These are phyloP conservation scores for Myodes glareolus DNA, from an alignment of 2,113 vertebrate genomes.

Conservation along the genomic window DNA sequence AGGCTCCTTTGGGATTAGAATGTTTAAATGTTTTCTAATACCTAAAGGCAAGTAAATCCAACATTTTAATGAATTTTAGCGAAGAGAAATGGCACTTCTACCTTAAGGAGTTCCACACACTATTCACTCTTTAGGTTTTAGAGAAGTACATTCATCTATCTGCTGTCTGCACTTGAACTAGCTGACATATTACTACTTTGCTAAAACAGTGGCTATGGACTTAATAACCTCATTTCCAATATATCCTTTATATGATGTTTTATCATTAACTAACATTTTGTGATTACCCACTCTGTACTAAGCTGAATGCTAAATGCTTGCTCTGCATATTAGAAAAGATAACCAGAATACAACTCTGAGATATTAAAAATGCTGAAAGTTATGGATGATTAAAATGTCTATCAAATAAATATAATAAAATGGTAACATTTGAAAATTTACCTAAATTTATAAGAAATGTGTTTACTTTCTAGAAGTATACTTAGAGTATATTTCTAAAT, in stretches of 20 bases:
- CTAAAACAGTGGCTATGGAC: accelerated
- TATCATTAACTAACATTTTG: no score
- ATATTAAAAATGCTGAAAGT: not conserved
- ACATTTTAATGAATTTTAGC: not conserved
- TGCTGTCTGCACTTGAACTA: not conserved
- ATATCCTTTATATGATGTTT: accelerated
- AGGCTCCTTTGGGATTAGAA: not conserved
- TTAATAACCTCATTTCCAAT: not conserved
- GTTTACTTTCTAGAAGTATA: not conserved
- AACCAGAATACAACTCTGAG: not conserved
- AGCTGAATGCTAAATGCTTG: no score
- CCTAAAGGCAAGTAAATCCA: not conserved
- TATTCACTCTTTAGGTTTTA: not conserved
- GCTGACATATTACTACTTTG: not conserved
- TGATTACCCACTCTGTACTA: not conserved
- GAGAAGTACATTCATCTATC: not conserved
- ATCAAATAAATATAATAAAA: not conserved
- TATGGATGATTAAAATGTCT: not conserved
- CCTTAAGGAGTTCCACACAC: not conserved
- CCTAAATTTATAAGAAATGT: not conserved
- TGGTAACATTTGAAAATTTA: not conserved
- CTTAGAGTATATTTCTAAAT: not conserved
- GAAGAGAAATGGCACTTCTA: no score
- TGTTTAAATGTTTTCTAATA: not conserved
- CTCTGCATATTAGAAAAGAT: not conserved